Evolutionary conservation across 2,113 vertebrate genomes (phyloP).

Genomic region (Haliaeetus leucogaster): DNA sequence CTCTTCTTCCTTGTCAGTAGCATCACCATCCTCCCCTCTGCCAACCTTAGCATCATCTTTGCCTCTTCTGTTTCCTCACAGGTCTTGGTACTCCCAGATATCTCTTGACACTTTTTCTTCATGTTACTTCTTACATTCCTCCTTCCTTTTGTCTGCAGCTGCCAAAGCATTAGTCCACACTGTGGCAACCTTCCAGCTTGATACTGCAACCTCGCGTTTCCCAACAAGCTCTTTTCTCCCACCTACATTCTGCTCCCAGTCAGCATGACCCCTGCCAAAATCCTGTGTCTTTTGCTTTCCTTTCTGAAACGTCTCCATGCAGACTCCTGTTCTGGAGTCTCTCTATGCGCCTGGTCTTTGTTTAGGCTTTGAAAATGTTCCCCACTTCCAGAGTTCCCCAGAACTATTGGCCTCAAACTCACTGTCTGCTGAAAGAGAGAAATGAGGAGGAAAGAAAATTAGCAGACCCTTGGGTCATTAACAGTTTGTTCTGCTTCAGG

Average conservation of each 20-base stretch:
- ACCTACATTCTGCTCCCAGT: neutral
- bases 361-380: neutral
- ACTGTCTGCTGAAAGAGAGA: neutral
- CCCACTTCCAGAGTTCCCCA: neutral
- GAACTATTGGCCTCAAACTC: neutral
- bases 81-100: neutral
- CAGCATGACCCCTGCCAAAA: slow-evolving; percentile 24
- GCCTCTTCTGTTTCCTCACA: neutral
- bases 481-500: slow-evolving; percentile 26
- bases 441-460: slow-evolving; percentile 1
- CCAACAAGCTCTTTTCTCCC: slow-evolving; percentile 7
- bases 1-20: neutral
- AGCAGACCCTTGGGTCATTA: neutral
- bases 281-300: neutral
- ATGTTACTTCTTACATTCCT: neutral
- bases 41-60: neutral
- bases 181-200: slow-evolving; percentile 47
- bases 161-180: slow-evolving; percentile 48
- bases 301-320: neutral
- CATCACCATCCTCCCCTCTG: neutral
- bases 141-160: neutral
- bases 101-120: neutral
- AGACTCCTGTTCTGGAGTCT: neutral
- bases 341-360: neutral
- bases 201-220: slow-evolving; percentile 20